Conservation (phyloP, 2,888 invertebrate species). For the Enoplolaimus lenunculus region DNA sequence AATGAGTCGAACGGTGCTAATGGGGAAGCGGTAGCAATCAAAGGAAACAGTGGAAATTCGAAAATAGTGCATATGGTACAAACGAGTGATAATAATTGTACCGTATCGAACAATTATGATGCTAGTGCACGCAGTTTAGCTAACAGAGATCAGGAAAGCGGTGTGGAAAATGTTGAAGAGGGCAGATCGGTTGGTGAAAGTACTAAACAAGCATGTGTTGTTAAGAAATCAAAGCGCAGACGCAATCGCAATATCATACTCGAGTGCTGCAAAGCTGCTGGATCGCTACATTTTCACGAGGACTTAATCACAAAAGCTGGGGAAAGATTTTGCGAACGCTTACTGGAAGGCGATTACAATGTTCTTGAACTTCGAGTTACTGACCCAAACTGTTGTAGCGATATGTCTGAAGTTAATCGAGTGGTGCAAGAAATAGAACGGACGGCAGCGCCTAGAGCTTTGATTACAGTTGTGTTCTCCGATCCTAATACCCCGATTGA, state of each 20-base stretch:
- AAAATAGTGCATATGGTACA: too few relatives aligned
- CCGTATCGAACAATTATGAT: neutral
- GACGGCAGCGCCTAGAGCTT: neutral
- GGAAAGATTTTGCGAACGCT: neutral
- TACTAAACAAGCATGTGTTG: too few relatives aligned
- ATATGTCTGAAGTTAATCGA: neutral
- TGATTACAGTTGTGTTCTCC: neutral
- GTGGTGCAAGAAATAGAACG: neutral
- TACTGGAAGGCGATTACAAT: neutral
- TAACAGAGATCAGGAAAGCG: too few relatives aligned
- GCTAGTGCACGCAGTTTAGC: too few relatives aligned
- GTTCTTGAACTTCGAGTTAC: neutral
- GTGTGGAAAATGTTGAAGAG: too few relatives aligned
- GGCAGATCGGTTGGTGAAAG: neutral
- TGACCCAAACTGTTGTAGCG: neutral
- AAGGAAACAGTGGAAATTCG: neutral
- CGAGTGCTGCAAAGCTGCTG: neutral
- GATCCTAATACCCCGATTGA: neutral
- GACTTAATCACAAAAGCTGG: neutral
- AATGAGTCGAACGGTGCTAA: neutral
- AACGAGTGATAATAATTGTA: neutral
- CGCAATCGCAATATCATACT: neutral
- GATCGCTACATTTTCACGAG: neutral
- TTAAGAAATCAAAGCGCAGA: too few relatives aligned
- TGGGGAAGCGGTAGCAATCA: neutral